Percentiles rank a stretch among this genome's conserved stretches.
Evolutionary conservation across 2,797 vertebrate species (phyloP).

Genomic region (Enteromius thamalakanensis): DNA sequence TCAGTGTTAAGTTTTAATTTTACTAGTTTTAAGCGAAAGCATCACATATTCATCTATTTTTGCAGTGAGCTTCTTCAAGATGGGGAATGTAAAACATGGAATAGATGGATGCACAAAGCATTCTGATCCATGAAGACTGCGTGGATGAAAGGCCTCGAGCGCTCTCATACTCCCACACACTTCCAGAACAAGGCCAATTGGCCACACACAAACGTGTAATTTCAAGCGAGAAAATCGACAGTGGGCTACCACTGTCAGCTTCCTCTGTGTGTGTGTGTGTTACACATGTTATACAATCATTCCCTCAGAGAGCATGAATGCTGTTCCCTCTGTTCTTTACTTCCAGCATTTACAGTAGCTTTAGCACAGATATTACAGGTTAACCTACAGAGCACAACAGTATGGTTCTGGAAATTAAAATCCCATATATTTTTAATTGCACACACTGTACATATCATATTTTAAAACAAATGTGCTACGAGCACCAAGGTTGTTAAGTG

Average conservation of each 20-base stretch:
- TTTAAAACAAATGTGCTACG: not conserved
- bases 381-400: not conserved
- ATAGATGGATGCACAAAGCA: conserved; percentile 15
- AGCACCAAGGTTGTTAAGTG: not conserved
- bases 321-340: conserved; percentile 17
- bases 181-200: conserved; percentile 48
- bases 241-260: conserved; percentile 36
- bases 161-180: conserved; percentile 48
- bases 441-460: not conserved
- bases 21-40: not conserved
- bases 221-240: conserved; percentile 44
- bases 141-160: conserved; percentile 39
- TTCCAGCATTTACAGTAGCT: conserved; percentile 8
- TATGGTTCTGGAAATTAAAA: not conserved
- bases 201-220: conserved; percentile 44
- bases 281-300: conserved; percentile 55
- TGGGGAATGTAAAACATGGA: conserved; percentile 24
- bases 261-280: conserved; percentile 30
- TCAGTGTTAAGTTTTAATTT: not conserved
- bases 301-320: conserved; percentile 31
- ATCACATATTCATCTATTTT: not conserved
- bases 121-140: conserved; percentile 9
- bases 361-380: conserved; percentile 32
- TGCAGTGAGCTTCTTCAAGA: not conserved
- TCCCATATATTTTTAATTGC: not conserved